Base-by-base conservation (phyloP, 2,888 invertebrate genomes). In the Linhomoeus sp. region DNA sequence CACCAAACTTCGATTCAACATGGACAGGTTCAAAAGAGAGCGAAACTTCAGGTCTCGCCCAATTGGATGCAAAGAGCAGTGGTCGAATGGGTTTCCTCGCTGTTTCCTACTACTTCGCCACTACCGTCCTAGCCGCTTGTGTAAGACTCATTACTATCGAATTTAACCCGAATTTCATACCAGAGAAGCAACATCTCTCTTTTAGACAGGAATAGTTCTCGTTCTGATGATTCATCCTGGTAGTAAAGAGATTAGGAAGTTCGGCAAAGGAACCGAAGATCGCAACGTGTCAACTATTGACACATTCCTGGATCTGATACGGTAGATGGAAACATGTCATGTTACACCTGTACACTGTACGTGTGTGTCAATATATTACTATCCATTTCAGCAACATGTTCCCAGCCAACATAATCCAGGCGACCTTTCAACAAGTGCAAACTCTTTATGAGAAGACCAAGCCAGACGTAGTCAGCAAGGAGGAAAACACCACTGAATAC, bases 331-430 rank as follows among this genome's bases (percentile, higher is more conserved):
- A 22, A n/a, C 2, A 2, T 37, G 9, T 12, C 15, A 9, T 2
- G 9, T 23, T 15, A 23, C 24, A 23, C 25, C 2, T 1, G n/a
- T 33, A n/a, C 43, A 19, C 41, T 29, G n/a, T 33, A 12, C 33
- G 15, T 9, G 12, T 12, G 38, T 41, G 19, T 22, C 36, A 17
- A 19, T 29, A 43, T 23, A 41, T 19, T 12, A 20, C 15, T 37
- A 7, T 19, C 23, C 33, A 19, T 51, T 57, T 33, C 74, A 86
- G 86, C 69, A 88, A 88, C 67, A 79, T 85, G 62, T 79, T 87
- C 64, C 83, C 86, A 20, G 84, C 83, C 66, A 87, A 87, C 70
- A 75, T 87, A 55, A 82, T 87, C 61, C 81, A 83, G 69, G 85
- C 87, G 2, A 59, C 64, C 12, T 63, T 66, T 55, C 59, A 60